Evolutionary conservation across 2,888 invertebrate genomes (phyloP).

Genomic region (Agapostemon virescens): DNA sequence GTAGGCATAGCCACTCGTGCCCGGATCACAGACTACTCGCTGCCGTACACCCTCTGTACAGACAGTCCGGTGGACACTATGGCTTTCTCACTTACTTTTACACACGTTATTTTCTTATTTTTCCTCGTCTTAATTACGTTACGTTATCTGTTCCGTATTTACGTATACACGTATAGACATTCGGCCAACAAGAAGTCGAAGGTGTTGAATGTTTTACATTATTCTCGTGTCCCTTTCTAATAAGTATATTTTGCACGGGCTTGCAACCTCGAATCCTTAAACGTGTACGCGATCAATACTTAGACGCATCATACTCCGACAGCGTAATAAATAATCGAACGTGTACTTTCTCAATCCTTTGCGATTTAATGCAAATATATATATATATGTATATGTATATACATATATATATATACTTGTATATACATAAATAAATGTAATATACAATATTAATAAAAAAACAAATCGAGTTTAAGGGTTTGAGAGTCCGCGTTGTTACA

Average conservation of each 20-base stretch:
- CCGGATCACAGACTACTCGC: conserved; percentile 80
- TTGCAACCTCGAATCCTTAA: conserved; percentile 55
- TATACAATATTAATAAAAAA: conserved; percentile 46
- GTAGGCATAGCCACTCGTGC: conserved; percentile 80
- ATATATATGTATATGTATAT: conserved; percentile 13
- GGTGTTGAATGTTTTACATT: conserved; percentile 41
- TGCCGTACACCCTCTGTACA: conserved; percentile 76
- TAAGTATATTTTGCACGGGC: conserved; percentile 51
- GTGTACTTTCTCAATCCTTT: conserved; percentile 17
- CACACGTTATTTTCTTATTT: conserved; percentile 49
- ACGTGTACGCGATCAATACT: conserved; percentile 26
- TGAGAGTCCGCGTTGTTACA: conserved; percentile 38
- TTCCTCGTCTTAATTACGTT: conserved; percentile 44
- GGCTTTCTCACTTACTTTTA: conserved; percentile 72
- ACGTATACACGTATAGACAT: conserved; percentile 68
- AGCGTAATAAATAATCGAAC: conserved; percentile 27
- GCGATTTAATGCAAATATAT: conserved; percentile 38
- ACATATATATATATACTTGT: conserved; percentile 2
- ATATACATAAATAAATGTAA: conserved; percentile 34
- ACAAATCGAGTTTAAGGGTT: conserved; percentile 50
- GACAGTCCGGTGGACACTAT: conserved; percentile 80
- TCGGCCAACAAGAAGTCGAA: conserved; percentile 48
- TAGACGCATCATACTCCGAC: conserved; percentile 17
- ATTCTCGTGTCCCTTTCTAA: conserved; percentile 15
- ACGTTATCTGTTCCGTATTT: conserved; percentile 54